Conservation (phyloP, 2,797 vertebrate species). For the Typhlichthys subterraneus region DNA sequence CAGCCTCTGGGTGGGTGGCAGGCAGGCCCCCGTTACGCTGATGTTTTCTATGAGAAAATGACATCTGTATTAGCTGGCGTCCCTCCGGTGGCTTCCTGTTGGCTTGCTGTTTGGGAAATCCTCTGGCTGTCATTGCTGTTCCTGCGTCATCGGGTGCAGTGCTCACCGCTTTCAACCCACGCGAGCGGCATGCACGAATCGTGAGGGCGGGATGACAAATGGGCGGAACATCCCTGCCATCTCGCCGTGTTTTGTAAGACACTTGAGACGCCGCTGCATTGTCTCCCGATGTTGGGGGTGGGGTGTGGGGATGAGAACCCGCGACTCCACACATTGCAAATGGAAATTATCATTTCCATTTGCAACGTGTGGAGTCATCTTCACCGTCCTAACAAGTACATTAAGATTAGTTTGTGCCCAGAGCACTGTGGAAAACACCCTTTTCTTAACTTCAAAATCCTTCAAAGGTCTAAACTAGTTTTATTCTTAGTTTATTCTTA, state of each 20-base stretch:
- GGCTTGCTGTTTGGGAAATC: conserved; percentile 57
- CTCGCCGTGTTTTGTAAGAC: background rate
- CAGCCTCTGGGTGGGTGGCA: conserved; percentile 40
- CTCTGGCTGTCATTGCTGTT: conserved; percentile 46
- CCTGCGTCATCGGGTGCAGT: conserved; percentile 54
- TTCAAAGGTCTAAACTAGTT: background rate
- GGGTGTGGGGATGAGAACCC: background rate
- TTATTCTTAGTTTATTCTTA: background rate
- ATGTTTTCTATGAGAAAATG: conserved; percentile 26
- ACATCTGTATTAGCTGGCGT: conserved; percentile 33
- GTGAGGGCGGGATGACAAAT: conserved; percentile 10
- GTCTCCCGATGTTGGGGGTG: background rate
- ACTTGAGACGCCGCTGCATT: background rate
- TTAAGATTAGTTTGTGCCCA: background rate
- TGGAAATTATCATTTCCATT: background rate
- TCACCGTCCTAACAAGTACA: background rate
- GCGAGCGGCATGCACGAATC: conserved; percentile 45
- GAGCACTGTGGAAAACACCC: background rate
- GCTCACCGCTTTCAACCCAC: conserved; percentile 53
- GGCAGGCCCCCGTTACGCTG: conserved; percentile 29
- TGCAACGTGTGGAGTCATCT: too few species aligned
- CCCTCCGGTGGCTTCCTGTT: conserved; percentile 31
- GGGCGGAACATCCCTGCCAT: conserved; percentile 42
- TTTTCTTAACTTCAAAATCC: background rate
- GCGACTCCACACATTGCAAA: background rate